Conservation (phyloP, 23 tunicate species). For the Halocynthia roretzi region DNA sequence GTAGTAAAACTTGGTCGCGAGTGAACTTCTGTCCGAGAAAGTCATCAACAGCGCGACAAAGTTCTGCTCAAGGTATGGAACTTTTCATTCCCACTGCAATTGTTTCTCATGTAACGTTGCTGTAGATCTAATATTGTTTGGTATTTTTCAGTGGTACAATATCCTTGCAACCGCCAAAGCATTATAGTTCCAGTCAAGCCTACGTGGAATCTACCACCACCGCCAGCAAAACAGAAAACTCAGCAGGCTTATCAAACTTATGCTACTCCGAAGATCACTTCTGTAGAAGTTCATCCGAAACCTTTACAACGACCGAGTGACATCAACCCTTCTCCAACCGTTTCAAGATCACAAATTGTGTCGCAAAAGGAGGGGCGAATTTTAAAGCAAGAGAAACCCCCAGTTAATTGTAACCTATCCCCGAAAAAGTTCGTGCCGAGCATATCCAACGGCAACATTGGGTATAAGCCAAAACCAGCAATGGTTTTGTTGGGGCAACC, state of each 20-base stretch:
- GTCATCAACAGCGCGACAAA: background rate
- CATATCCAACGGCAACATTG: background rate
- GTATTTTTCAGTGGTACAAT: conserved; percentile 19
- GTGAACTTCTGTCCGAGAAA: conserved; percentile 19
- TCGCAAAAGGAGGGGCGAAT: background rate
- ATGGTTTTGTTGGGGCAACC: conserved; percentile 25
- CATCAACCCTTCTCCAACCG: background rate
- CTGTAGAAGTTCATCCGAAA: too few relatives aligned
- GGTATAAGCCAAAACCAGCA: conserved; percentile 16
- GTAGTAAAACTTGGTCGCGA: conserved; percentile 5
- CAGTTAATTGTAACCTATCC: background rate
- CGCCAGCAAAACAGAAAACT: background rate
- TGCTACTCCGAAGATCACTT: background rate
- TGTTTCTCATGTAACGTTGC: too few relatives aligned
- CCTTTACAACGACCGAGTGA: background rate
- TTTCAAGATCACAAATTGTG: background rate
- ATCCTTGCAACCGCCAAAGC: conserved; percentile 10
- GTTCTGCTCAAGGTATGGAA: too few relatives aligned
- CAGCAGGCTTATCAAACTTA: background rate
- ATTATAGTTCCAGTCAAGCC: background rate
- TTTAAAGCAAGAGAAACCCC: background rate
- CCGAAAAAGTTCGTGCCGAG: background rate
- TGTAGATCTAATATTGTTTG: background rate
- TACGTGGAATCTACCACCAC: conserved; percentile 3
- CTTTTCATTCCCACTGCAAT: too few relatives aligned